phyloP scores from a whole-genome alignment of 2,888 invertebrate species.

The Cantharis rustica region DNA sequence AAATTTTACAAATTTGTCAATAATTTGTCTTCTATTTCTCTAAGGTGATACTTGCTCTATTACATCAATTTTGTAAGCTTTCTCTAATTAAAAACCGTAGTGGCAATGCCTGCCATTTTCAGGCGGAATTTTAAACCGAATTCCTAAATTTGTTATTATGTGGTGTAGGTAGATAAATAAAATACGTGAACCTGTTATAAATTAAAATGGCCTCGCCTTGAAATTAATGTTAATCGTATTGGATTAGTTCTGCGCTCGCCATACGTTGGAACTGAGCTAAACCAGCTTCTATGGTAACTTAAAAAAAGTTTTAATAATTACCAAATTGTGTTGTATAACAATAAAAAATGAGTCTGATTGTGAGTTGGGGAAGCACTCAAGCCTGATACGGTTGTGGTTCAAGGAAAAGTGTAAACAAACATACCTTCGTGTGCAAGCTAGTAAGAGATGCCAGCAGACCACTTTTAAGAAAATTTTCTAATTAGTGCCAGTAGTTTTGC shows the following conservation, averaged over 20 bases:
- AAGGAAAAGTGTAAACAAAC: neutral
- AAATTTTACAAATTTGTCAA: neutral
- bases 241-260: neutral
- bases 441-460: neutral
- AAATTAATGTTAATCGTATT: constrained; percentile 2
- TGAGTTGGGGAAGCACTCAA: neutral
- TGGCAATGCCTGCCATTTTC: neutral
- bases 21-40: neutral
- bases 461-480: neutral
- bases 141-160: constrained; percentile 8
- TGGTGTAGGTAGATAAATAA: constrained; percentile 12
- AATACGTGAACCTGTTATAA: constrained; percentile 6
- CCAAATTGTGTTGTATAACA: neutral
- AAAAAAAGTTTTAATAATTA: neutral
- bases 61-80: neutral
- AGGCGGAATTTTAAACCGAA: constrained; percentile 2
- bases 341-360: neutral
- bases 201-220: constrained; percentile 15
- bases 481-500: neutral
- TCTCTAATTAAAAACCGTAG: constrained; percentile 5
- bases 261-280: neutral
- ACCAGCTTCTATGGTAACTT: neutral
- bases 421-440: neutral
- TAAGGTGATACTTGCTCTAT: neutral
- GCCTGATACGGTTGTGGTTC: neutral